Evolutionary conservation across 2,113 vertebrate genomes (phyloP).

Genomic region (Numenius arquata): DNA sequence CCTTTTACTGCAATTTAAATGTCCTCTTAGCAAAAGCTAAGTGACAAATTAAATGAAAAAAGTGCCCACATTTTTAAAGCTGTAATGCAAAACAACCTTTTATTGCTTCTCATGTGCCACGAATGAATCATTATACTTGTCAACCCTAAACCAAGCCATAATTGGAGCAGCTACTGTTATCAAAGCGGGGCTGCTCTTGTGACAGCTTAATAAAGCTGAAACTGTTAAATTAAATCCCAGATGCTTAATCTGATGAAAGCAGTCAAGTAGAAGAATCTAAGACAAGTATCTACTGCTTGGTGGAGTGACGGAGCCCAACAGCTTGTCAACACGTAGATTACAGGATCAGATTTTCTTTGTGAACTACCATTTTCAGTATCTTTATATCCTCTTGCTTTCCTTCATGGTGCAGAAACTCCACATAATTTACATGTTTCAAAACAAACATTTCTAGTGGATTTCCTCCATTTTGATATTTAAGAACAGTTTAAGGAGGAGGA

Average conservation of each 20-base stretch:
- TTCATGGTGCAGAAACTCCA: background rate
- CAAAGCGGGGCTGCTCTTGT: constrained; percentile 71
- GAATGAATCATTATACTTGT: constrained; percentile 84
- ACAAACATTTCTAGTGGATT: background rate
- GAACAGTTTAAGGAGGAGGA: background rate
- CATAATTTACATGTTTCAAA: background rate
- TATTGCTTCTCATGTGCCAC: constrained; percentile 74
- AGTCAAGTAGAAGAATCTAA: constrained; percentile 48
- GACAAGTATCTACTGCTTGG: constrained; percentile 59
- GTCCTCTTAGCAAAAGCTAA: constrained; percentile 79
- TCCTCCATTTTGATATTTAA: background rate
- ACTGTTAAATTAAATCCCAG: constrained; percentile 83
- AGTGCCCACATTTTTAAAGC: constrained; percentile 74
- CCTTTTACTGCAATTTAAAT: constrained; percentile 77
- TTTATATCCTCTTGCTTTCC: background rate
- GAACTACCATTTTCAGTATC: constrained; percentile 18
- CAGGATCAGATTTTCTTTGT: constrained; percentile 15
- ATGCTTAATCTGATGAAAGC: background rate
- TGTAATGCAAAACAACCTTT: constrained; percentile 80
- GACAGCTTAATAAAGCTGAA: constrained; percentile 85
- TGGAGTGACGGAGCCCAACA: constrained; percentile 55
- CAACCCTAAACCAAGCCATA: constrained; percentile 82
- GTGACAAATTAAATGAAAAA: constrained; percentile 82
- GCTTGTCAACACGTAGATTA: constrained; percentile 64
- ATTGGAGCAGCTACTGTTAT: constrained; percentile 84